Percentiles rank a stretch among this genome's conserved stretches.
Evolutionary conservation across 2,113 vertebrate genomes (phyloP).

Genomic region (Hippocampus comes): DNA sequence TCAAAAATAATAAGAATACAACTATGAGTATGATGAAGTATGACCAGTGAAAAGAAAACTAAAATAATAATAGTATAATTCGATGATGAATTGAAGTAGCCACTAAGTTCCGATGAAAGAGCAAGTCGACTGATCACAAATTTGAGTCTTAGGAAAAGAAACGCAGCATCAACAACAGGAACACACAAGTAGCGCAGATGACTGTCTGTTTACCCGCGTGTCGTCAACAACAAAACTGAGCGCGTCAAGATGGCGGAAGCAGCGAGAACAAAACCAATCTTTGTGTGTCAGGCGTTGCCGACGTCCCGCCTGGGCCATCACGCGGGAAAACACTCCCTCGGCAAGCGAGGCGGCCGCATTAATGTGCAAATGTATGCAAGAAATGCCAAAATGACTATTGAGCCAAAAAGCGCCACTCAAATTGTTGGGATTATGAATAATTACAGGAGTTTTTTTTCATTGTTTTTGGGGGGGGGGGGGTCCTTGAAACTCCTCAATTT

Average conservation of each 20-base stretch:
- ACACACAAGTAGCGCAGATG: slow-evolving; percentile 22
- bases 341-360: slow-evolving; percentile 85
- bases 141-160: background rate
- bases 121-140: no score
- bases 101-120: no score
- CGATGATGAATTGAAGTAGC: no score
- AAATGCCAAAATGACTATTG: slow-evolving; percentile 73
- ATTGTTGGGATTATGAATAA: slow-evolving; percentile 99
- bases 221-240: slow-evolving; percentile 76
- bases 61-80: no score
- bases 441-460: slow-evolving; percentile 69
- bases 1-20: no score
- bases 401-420: slow-evolving; percentile 86
- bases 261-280: slow-evolving; percentile 98
- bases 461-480: slow-evolving; percentile 57
- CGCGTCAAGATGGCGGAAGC: slow-evolving; percentile 90
- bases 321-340: slow-evolving; percentile 86
- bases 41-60: no score
- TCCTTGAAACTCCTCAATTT: slow-evolving; percentile 91
- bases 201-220: slow-evolving; percentile 55
- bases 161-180: background rate
- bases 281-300: slow-evolving; percentile 94
- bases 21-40: no score
- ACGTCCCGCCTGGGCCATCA: slow-evolving; percentile 95
- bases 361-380: slow-evolving; percentile 99